Evolutionary conservation across 2,797 vertebrate genomes (phyloP).

Genomic region (Sebastes diaconus): DNA sequence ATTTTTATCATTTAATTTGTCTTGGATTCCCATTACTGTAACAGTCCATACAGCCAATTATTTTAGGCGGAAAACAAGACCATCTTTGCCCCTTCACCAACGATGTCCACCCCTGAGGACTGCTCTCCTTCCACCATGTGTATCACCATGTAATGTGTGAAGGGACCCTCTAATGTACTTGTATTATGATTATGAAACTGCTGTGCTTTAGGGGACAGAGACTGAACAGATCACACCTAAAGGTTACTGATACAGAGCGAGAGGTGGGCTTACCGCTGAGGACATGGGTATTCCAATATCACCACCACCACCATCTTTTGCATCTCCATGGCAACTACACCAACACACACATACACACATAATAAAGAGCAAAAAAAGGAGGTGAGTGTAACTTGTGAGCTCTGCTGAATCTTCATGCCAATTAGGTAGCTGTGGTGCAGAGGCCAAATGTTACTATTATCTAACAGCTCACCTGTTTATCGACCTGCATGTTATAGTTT

Average conservation of each 20-base stretch:
- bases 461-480: constrained; percentile 24
- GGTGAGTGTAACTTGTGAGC: constrained; percentile 39
- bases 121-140: not conserved
- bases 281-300: constrained; percentile 53
- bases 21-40: not conserved
- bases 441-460: constrained; percentile 40
- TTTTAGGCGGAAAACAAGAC: not conserved
- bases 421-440: constrained; percentile 32
- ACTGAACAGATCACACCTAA: constrained; percentile 21
- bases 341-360: constrained; percentile 18
- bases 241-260: constrained; percentile 27
- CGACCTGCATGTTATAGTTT: constrained; percentile 13
- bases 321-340: constrained; percentile 67
- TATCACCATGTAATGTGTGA: constrained; percentile 10
- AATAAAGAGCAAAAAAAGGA: constrained; percentile 37
- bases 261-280: constrained; percentile 21
- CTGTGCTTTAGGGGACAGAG: constrained; percentile 16
- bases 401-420: constrained; percentile 38
- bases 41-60: not conserved
- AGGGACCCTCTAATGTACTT: constrained; percentile 4
- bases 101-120: not conserved
- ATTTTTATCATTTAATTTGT: not conserved
- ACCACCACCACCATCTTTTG: constrained; percentile 42
- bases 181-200: constrained; percentile 20
- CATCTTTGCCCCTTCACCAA: not conserved